Evolutionary conservation across 2,797 vertebrate genomes (phyloP), one percentile per base, ranked within the genome.

Genomic region (Podarcis lilfordi): DNA sequence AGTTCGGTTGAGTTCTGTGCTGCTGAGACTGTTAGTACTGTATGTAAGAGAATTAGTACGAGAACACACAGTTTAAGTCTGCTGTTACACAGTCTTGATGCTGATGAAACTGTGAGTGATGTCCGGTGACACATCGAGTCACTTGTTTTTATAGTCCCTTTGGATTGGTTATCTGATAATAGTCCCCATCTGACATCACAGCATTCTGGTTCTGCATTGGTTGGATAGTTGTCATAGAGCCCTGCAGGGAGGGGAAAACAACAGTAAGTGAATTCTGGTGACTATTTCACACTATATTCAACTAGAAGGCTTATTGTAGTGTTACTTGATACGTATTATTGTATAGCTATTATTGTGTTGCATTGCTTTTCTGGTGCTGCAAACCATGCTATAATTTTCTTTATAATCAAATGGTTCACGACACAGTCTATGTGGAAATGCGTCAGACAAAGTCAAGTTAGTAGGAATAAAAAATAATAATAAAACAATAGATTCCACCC

Each of bases 41-140:
- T 99, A 97, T 99, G 99, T 93, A 99, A 97, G 93, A 99, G 98
- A 93, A 99, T 98, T 86, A 99, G 97, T 91, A 99, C 98, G 86
- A 99, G 98, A 93, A 99, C 97, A 96, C 98, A 99, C 96, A 99
- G 98, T 97, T 98, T 99, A 96, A 99, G 98, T 96, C 98, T 98
- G 97, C 98, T 98, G 96, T 97, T 97, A 96, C 98, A 99, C 97
- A 99, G 98, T 98, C 98, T 98, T 95, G 98, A 97, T 95, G 98
- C 98, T 92, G 98, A 98, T 89, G 98, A 98, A 94, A 97, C 98
- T 93, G 98, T 97, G 95, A 98, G 98, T 80, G 98, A 98, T 92
- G 98, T 98, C 96, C 98, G 97, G 95, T 98, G 98, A 96, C 98
- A 98, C 91, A 97, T 96, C 69, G 98, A 97, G 96, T 98, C 98